phyloP scores from a whole-genome alignment of 2,888 invertebrate species.

The Mesoligia furuncula region DNA sequence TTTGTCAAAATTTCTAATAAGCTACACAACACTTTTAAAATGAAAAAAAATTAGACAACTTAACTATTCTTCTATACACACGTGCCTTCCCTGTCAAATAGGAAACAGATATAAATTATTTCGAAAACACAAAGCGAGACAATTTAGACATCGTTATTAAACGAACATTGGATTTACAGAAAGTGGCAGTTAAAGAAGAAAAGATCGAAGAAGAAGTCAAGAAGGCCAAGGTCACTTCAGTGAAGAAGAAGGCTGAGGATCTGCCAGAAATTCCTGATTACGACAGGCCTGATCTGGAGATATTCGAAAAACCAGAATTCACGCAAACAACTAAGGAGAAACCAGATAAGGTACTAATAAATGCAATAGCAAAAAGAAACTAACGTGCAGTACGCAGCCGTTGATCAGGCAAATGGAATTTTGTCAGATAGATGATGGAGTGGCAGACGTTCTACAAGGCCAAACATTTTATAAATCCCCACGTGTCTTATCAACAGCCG shows the following conservation, averaged over 20 bases:
- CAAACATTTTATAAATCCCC: not conserved
- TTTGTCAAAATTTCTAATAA: not conserved
- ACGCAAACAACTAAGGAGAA: conserved; percentile 88
- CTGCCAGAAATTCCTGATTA: conserved; percentile 93
- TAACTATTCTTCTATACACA: not conserved
- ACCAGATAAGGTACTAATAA: conserved; percentile 76
- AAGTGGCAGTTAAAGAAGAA: conserved; percentile 87
- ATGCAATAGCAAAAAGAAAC: conserved; percentile 73
- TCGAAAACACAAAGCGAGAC: not conserved
- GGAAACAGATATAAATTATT: not conserved
- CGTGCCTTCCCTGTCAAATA: not conserved
- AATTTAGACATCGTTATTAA: conserved; percentile 39
- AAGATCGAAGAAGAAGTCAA: conserved; percentile 86
- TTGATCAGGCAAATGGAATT: not conserved
- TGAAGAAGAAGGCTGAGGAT: conserved; percentile 90
- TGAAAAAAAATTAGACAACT: not conserved
- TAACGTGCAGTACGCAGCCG: not conserved
- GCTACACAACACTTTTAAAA: not conserved
- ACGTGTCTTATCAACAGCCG: not conserved
- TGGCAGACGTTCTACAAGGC: not conserved
- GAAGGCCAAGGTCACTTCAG: conserved; percentile 86
- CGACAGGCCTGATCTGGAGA: conserved; percentile 93
- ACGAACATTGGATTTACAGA: conserved; percentile 78
- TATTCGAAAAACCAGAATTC: conserved; percentile 91
- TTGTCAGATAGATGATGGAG: not conserved